Base-by-base conservation (phyloP, 2,888 invertebrate species). In the Acrobeloides nanus region DNA sequence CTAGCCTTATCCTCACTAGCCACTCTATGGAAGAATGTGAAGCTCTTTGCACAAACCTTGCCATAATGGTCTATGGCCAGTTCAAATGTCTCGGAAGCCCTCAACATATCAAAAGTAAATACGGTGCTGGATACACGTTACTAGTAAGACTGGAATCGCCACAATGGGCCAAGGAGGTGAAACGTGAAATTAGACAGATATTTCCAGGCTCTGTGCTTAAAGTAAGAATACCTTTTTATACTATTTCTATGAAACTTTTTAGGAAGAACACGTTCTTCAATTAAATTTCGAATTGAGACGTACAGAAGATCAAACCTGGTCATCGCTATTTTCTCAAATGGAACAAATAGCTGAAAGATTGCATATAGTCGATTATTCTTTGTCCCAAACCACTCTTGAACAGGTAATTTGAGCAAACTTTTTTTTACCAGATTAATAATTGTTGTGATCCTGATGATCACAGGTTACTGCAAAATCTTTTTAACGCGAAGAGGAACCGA, bases 11-110 rank as follows among this genome's bases (percentile, higher is more conserved):
- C 59, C 77, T 84, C 50, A 82, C 84, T 10, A 83, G 83, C 1
- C 84, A 84, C 74, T 86, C 86, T 66, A 86, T 87, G 86, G 86
- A 87, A 73, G 87, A 87, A 77, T 87, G 86, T 77, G 87, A 87
- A 72, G 83, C 83, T 25, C 79, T 87, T 17, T 87, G 87, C 74
- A 80, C 81, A 43, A 80, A 85, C 48, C 76, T 87, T 55, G 85
- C 82, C 2, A 85, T 87, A 50, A 82, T 87, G 85, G 81, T 82
- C 0, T 77, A 77, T 29, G 87, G 87, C 0, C 78, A 80, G 65
- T 77, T 86, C 59, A 80, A 82, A 55, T 86, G 86, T 68, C 78
- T 86, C 32, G 86, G 86, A 43, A 79, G 82, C 48, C 81, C 83
- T 49, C 82, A 83, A 53, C 82, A 82, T 51, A 78, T 87, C 61